phyloP scores from a whole-genome alignment of 2,797 vertebrate genomes.

The Chaetodon trifasciatus region DNA sequence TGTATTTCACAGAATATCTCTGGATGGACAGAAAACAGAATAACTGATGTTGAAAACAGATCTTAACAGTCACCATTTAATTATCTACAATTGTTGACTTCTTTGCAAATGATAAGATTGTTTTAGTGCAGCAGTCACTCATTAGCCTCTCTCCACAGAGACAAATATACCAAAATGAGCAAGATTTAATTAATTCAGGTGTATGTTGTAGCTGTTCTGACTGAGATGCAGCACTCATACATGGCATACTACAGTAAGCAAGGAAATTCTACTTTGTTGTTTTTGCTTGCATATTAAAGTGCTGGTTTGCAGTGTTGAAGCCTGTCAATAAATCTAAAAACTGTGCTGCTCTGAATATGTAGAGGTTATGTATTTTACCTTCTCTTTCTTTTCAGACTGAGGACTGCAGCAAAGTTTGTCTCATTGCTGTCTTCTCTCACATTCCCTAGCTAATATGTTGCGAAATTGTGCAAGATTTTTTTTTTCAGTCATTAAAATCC shows the following conservation, averaged over 20 bases:
- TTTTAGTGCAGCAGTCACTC: conserved; percentile 20
- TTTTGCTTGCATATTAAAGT: conserved; percentile 15
- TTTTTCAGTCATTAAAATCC: conserved; percentile 24
- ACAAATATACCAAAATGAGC: conserved; percentile 20
- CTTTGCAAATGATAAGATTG: conserved; percentile 26
- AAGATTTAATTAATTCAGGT: conserved; percentile 47
- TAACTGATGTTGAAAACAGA: conserved; percentile 27
- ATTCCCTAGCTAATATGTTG: neutral
- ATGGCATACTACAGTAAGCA: conserved; percentile 13
- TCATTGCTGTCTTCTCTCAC: neutral
- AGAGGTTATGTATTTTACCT: neutral
- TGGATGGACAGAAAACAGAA: conserved; percentile 7
- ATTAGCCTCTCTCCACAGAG: conserved; percentile 28
- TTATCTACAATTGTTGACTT: conserved; percentile 31
- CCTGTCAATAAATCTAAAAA: conserved; percentile 11
- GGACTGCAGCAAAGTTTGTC: neutral
- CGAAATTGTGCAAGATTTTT: conserved; percentile 8
- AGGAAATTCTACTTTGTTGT: neutral
- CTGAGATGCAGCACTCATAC: conserved; percentile 4
- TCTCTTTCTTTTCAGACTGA: neutral
- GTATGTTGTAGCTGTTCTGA: conserved; percentile 7
- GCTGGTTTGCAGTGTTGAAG: neutral
- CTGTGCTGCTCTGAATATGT: no score
- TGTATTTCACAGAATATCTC: conserved; percentile 12
- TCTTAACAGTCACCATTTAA: conserved; percentile 21